Evolutionary conservation across 2,113 vertebrate species (phyloP).

Genomic region (Pontoporia blainvillei): DNA sequence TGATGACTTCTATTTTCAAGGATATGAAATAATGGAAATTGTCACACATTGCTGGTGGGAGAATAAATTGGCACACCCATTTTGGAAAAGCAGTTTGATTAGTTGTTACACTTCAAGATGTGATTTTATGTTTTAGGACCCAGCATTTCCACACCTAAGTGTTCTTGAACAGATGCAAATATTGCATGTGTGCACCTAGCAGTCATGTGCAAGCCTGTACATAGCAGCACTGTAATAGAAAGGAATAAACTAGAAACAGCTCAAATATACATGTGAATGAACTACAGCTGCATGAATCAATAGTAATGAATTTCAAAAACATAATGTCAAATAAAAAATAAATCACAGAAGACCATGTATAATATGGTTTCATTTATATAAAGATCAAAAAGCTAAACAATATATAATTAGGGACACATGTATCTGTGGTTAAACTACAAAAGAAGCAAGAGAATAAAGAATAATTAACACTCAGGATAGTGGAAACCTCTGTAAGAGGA

Average conservation of each 20-base stretch:
- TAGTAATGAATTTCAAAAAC: neutral
- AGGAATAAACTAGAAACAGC: neutral
- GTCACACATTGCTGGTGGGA: neutral
- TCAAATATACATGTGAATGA: neutral
- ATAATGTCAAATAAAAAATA: neutral
- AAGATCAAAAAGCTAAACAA: neutral
- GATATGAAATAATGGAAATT: neutral
- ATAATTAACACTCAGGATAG: neutral
- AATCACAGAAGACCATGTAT: neutral
- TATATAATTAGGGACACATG: neutral
- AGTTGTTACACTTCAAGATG: neutral
- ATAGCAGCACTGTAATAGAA: neutral
- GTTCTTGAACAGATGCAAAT: neutral
- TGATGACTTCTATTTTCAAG: neutral
- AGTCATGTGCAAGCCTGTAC: neutral
- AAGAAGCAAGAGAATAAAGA: neutral
- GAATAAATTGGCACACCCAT: neutral
- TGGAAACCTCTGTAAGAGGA: neutral
- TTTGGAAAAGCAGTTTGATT: neutral
- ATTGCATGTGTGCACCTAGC: neutral
- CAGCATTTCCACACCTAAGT: neutral
- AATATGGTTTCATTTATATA: neutral
- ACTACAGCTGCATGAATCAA: neutral
- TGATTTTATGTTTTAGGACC: neutral
- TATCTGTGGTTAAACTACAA: neutral